Evolutionary conservation across 2,888 invertebrate genomes (phyloP).

Genomic region (Aleiodes alternator): DNA sequence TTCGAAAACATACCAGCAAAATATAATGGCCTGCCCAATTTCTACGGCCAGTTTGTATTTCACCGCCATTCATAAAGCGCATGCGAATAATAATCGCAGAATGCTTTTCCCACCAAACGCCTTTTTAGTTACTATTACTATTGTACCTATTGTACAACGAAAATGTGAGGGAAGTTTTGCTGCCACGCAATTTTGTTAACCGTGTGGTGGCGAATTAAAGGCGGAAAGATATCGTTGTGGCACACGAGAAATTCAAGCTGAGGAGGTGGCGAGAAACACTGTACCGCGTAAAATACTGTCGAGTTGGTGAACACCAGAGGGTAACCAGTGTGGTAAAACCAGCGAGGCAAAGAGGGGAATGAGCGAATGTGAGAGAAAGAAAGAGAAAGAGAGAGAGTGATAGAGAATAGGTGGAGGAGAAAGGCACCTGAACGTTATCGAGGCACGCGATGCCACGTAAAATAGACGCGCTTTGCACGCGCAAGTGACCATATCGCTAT

Average conservation of each 20-base stretch:
- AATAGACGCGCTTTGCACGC: constrained; percentile 49
- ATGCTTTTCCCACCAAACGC: no score
- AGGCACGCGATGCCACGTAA: constrained; percentile 72
- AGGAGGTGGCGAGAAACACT: constrained; percentile 63
- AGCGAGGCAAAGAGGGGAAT: not conserved
- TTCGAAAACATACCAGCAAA: constrained; percentile 14
- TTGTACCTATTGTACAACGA: not conserved
- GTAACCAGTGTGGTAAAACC: not conserved
- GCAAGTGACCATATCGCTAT: constrained; percentile 45
- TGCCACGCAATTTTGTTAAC: constrained; percentile 44
- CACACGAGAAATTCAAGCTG: constrained; percentile 52
- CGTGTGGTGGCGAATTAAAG: constrained; percentile 46
- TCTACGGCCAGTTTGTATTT: constrained; percentile 42
- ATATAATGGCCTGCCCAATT: constrained; percentile 33
- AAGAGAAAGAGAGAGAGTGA: not conserved
- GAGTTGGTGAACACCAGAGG: constrained; percentile 53
- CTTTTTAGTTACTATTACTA: not conserved
- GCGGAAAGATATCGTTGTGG: constrained; percentile 46
- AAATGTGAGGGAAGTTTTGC: constrained; percentile 29
- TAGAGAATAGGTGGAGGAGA: constrained; percentile 37
- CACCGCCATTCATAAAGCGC: constrained; percentile 42
- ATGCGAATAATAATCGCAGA: constrained; percentile 44
- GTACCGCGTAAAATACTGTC: constrained; percentile 68
- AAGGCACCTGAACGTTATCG: constrained; percentile 66
- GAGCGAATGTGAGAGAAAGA: no score